Conservation (phyloP, 2,888 invertebrate genomes). For the Fragum whitleyi region DNA sequence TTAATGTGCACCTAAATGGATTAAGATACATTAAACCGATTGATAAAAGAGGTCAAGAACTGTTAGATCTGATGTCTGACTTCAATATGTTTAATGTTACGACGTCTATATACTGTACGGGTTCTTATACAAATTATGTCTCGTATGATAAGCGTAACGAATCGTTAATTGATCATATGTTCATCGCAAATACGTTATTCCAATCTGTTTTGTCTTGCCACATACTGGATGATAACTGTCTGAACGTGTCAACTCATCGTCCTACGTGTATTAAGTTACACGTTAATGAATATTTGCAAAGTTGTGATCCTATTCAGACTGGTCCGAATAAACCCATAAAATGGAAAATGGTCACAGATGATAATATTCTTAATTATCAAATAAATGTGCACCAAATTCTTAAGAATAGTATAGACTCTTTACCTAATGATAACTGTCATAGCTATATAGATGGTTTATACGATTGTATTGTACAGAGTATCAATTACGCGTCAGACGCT, state of each 20-base stretch:
- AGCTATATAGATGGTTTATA: not conserved
- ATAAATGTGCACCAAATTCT: not conserved
- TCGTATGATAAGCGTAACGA: not conserved
- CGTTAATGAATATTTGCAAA: not conserved
- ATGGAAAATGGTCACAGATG: not conserved
- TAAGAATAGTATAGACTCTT: not conserved
- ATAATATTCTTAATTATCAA: not conserved
- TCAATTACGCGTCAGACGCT: too few species aligned
- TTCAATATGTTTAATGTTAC: not conserved
- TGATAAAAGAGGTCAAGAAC: not conserved
- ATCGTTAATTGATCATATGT: not conserved
- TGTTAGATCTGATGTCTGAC: not conserved
- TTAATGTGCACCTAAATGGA: not conserved
- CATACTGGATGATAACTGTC: constrained; percentile 10
- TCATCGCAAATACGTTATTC: not conserved
- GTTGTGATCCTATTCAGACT: not conserved
- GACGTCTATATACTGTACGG: not conserved
- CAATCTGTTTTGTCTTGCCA: not conserved
- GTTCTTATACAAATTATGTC: not conserved
- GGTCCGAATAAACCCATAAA: not conserved
- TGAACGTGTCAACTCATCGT: not conserved
- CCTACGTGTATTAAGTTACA: not conserved
- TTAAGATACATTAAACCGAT: not conserved
- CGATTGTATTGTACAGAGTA: not conserved
- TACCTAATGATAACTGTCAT: too few species aligned